These are phyloP conservation scores for Geophilus truncorum DNA, from an alignment of 2,888 invertebrate genomes.

Conservation along the genomic window DNA sequence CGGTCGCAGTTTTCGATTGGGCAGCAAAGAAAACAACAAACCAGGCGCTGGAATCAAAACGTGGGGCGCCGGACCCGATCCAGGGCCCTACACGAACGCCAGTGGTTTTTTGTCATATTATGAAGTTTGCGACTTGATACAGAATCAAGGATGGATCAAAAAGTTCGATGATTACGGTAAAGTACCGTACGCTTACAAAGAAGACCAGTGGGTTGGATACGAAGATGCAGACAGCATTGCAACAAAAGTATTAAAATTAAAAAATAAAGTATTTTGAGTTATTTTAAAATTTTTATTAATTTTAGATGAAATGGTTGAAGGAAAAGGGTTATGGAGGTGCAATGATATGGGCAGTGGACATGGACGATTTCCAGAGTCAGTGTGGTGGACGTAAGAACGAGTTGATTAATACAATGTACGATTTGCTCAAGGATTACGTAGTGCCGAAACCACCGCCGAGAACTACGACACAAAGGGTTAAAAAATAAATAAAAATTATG, in stretches of 20 bases:
- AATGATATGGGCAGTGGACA: conserved; percentile 89
- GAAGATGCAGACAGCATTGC: conserved; percentile 74
- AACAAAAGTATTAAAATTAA: conserved; percentile 58
- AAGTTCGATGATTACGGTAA: conserved; percentile 77
- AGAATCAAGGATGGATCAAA: conserved; percentile 66
- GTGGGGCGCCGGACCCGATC: conserved; percentile 73
- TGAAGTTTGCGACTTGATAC: conserved; percentile 63
- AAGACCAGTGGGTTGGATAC: conserved; percentile 84
- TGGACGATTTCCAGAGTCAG: conserved; percentile 77
- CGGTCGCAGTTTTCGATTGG: conserved; percentile 76
- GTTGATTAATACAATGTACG: conserved; percentile 65
- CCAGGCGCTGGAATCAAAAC: conserved; percentile 83
- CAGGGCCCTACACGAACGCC: conserved; percentile 79
- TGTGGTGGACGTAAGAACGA: conserved; percentile 77
- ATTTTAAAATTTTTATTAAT: not conserved
- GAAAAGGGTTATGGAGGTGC: conserved; percentile 76
- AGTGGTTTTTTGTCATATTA: conserved; percentile 65
- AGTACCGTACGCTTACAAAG: conserved; percentile 78
- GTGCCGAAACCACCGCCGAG: conserved; percentile 61
- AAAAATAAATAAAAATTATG: not conserved
- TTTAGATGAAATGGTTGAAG: conserved; percentile 74
- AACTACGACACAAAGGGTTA: conserved; percentile 35
- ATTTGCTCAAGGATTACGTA: conserved; percentile 61
- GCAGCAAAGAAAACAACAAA: conserved; percentile 72
- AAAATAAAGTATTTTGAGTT: not conserved